Conservation (phyloP, 2,113 vertebrate genomes). For the Panthera tigris region DNA sequence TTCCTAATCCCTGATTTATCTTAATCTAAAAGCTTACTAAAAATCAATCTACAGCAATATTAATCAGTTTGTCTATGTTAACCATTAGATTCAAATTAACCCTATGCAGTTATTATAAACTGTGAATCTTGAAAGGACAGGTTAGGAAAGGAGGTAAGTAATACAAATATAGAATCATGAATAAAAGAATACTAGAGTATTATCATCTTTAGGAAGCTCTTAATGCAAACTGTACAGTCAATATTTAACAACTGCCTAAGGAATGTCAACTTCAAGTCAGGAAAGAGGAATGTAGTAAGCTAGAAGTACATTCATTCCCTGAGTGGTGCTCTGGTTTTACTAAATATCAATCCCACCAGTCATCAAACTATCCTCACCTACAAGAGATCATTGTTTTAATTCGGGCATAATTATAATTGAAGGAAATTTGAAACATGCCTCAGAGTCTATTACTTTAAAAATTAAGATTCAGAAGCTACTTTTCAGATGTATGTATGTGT, state of each 20-base stretch:
- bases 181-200: background rate
- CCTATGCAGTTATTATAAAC: background rate
- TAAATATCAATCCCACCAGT: background rate
- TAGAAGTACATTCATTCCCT: background rate
- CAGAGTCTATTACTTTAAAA: constrained; percentile 13
- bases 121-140: background rate
- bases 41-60: background rate
- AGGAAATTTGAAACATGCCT: background rate
- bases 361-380: background rate
- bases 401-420: background rate
- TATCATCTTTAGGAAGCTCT: background rate
- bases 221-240: background rate
- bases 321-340: background rate
- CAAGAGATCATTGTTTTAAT: background rate
- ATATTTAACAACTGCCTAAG: background rate
- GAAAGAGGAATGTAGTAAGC: constrained; percentile 8
- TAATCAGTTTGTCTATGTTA: background rate
- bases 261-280: background rate
- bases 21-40: background rate
- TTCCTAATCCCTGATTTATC: background rate
- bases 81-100: background rate
- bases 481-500: background rate
- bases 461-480: background rate
- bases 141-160: background rate
- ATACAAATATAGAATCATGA: background rate